Percentiles rank a stretch among this genome's conserved stretches.
Conservation (phyloP, 2,888 invertebrate species). For the Iphiclides podalirius region DNA sequence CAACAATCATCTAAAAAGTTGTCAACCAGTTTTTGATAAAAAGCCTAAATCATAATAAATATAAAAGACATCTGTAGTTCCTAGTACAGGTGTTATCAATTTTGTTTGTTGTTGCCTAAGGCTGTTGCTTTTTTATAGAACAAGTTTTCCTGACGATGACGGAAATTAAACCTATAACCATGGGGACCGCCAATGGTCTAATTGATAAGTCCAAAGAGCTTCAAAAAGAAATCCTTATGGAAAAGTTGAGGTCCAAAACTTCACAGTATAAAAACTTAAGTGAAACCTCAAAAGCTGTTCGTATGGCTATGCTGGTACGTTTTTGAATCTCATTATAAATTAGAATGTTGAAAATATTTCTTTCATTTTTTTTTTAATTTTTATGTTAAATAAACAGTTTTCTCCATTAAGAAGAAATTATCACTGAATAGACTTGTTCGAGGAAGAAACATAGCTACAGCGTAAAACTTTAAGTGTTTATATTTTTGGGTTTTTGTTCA, state of each 20-base stretch:
- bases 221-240: constrained; percentile 94
- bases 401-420: too few species aligned
- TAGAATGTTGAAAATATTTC: constrained; percentile 6
- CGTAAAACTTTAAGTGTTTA: too few species aligned
- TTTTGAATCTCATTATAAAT: background rate
- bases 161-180: constrained; percentile 53
- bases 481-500: too few species aligned
- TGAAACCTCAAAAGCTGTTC: constrained; percentile 92
- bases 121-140: constrained; percentile 26
- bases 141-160: constrained; percentile 45
- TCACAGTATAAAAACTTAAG: constrained; percentile 89
- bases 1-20: background rate
- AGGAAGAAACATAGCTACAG: too few species aligned
- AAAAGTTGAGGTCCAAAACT: constrained; percentile 91
- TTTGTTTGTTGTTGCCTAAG: constrained; percentile 33
- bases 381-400: too few species aligned
- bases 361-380: background rate
- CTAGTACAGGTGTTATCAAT: constrained; percentile 30
- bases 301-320: constrained; percentile 90
- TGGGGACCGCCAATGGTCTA: constrained; percentile 55
- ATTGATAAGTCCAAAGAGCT: constrained; percentile 72
- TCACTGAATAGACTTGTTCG: too few species aligned
- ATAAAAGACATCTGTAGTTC: constrained; percentile 18
- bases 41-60: constrained; percentile 8
- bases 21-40: background rate